Base-by-base conservation (phyloP, 2,888 invertebrate species). In the Nephrotoma appendiculata region DNA sequence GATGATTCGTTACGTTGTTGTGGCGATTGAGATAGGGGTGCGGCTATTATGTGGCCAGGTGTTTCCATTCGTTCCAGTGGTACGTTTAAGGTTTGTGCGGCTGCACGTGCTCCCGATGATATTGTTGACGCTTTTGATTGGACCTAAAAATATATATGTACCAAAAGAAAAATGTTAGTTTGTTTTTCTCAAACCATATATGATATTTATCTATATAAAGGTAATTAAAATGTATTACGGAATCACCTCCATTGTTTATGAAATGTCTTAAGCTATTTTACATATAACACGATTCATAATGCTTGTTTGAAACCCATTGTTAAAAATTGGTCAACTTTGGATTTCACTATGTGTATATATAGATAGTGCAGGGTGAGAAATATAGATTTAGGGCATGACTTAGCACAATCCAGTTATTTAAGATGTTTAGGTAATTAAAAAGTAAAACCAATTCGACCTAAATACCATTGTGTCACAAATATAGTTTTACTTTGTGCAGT, bases 81-180 rank as follows among this genome's bases (percentile, higher is more conserved):
- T 71, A 92, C 91, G 88, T 92, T 92, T 15, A 92, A 88, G 9
- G 90, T 91, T 89, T 91, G 91, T 48, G 92, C 92, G 7, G 92
- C 92, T 19, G 91, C 91, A 43, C 92, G 90, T 11, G 91, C 92
- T 48, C 92, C 92, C 71, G 91, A 91, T 5, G 92, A 92, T 41
- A 92, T 88, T 15, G 91, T 91, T 44, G 92, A 91, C 71, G 90
- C 90, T 89, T 91, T 92, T 41, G 91, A 91, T 88, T 92, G 92
- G 84, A 91, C 90, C 92, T 92, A 89, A 9, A 31, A 86, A 85
- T 15, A 9, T 15, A 9, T 9, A 85, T 31, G 31, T 3, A 45
- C 7, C 0, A 71, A 9, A 71, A 7, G 44, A 71, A 4, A 9
- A 71, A 71, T 71, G 71, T 71, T n/a, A 71, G 5, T 6, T 19